These are phyloP conservation scores for Lordiphosa collinella DNA, from an alignment of 1,140 invertebrate species.

Conservation along the genomic window DNA sequence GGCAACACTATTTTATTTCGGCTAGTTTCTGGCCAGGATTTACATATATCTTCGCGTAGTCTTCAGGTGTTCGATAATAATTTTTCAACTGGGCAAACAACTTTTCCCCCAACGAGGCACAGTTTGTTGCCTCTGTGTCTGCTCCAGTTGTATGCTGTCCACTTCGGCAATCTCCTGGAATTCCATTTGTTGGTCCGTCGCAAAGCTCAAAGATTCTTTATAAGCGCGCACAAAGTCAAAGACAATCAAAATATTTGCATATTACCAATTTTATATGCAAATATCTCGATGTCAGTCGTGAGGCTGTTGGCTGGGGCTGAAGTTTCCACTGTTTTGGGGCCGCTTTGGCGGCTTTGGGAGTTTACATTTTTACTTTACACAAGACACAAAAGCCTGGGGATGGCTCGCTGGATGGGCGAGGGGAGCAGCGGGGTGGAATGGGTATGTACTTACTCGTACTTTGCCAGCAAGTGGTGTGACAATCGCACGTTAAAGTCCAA, in stretches of 20 bases:
- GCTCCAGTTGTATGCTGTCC: slow-evolving; percentile 57
- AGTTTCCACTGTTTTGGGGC: slow-evolving; percentile 51
- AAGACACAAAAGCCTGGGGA: slow-evolving; percentile 48
- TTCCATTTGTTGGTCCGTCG: slow-evolving; percentile 14
- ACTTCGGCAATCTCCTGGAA: slow-evolving; percentile 13
- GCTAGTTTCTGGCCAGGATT: slow-evolving; percentile 30
- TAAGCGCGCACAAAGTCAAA: slow-evolving; percentile 77
- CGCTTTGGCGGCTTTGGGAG: slow-evolving; percentile 67
- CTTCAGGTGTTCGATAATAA: slow-evolving; percentile 71
- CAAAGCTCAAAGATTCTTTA: slow-evolving; percentile 74
- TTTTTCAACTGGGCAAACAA: slow-evolving; percentile 60
- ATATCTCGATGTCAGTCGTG: slow-evolving; percentile 71
- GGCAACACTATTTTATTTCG: slow-evolving; percentile 53
- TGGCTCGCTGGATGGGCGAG: neutral
- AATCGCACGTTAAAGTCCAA: slow-evolving; percentile 75
- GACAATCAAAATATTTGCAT: slow-evolving; percentile 78
- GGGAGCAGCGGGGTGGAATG: neutral
- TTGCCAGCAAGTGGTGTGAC: slow-evolving; percentile 65
- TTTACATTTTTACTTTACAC: slow-evolving; percentile 71
- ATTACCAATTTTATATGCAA: slow-evolving; percentile 78
- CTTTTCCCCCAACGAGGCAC: slow-evolving; percentile 19
- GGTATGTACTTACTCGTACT: slow-evolving; percentile 24
- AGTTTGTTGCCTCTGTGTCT: slow-evolving; percentile 15
- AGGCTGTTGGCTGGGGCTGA: slow-evolving; percentile 25
- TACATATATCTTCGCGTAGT: slow-evolving; percentile 33